These are phyloP conservation scores for Tragelaphus eurycerus DNA, from an alignment of 2,797 vertebrate species.

Conservation along the genomic window DNA sequence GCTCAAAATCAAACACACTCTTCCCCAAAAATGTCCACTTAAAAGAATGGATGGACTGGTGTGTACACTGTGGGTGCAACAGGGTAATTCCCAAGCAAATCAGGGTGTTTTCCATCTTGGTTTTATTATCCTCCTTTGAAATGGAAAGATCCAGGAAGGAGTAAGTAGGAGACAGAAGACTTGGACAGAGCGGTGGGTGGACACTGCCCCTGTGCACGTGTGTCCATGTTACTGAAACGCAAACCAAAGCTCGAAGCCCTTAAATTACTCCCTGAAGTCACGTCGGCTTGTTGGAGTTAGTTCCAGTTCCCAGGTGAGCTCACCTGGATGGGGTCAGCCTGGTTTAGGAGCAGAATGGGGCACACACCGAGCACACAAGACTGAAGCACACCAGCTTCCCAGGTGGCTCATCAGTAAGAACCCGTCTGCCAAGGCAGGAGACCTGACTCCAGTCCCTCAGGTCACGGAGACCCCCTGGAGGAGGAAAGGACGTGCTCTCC, in stretches of 20 bases:
- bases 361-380: accelerated
- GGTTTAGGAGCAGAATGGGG: neutral
- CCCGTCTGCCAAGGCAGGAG: accelerated
- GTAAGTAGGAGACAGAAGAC: neutral
- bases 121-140: neutral
- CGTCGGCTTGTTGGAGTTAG: accelerated
- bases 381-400: neutral
- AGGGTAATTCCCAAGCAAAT: neutral
- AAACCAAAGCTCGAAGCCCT: accelerated
- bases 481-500: accelerated
- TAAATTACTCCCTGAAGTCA: neutral
- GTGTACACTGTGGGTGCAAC: accelerated
- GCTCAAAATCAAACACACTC: neutral
- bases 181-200: accelerated
- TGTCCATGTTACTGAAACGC: neutral
- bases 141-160: neutral
- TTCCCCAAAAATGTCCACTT: neutral
- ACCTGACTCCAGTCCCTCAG: neutral
- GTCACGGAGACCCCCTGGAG: neutral
- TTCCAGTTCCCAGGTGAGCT: neutral
- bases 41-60: neutral
- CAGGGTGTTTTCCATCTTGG: neutral
- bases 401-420: neutral
- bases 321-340: accelerated
- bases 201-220: accelerated